A percentile compares a stretch with the other conserved stretches of the same genome.
Evolutionary conservation across 2,888 invertebrate species (phyloP).

Genomic region (Eristalinus sepulchralis): DNA sequence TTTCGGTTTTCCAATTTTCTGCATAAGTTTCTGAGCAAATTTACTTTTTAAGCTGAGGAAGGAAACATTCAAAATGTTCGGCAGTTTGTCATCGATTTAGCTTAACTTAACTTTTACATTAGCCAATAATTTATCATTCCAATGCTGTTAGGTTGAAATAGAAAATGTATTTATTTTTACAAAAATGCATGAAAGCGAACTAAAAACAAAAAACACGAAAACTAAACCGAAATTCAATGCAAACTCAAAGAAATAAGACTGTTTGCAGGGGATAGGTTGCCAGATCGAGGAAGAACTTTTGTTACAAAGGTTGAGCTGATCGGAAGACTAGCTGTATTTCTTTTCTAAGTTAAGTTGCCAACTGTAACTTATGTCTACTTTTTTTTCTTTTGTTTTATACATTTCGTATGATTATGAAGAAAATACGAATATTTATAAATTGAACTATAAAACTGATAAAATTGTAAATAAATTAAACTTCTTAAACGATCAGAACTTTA

Average conservation of each 20-base stretch:
- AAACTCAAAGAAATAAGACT: constrained; percentile 9
- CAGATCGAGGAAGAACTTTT: neutral
- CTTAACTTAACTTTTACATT: neutral
- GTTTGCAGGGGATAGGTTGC: neutral
- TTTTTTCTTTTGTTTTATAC: constrained; percentile 37
- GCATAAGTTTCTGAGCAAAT: constrained; percentile 3
- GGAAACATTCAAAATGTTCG: neutral
- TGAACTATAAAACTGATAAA: constrained; percentile 46
- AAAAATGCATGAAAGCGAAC: neutral
- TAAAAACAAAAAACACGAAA: neutral
- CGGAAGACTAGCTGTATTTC: constrained; percentile 22
- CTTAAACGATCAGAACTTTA: constrained; percentile 10
- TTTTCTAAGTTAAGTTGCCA: constrained; percentile 33
- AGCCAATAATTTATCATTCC: constrained; percentile 56
- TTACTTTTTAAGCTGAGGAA: neutral
- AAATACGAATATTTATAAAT: constrained; percentile 46
- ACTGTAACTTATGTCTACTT: constrained; percentile 23
- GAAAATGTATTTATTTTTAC: constrained; percentile 4
- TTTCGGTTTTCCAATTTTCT: constrained; percentile 30
- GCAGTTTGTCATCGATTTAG: neutral
- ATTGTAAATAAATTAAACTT: constrained; percentile 54
- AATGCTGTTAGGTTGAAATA: constrained; percentile 23
- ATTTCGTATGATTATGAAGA: constrained; percentile 41
- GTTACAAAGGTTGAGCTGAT: neutral
- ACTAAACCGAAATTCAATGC: constrained; percentile 18